Percentiles rank a stretch among this genome's conserved stretches.
These are phyloP conservation scores for Listronotus bonariensis DNA, from an alignment of 1,140 invertebrate genomes.

Conservation along the genomic window DNA sequence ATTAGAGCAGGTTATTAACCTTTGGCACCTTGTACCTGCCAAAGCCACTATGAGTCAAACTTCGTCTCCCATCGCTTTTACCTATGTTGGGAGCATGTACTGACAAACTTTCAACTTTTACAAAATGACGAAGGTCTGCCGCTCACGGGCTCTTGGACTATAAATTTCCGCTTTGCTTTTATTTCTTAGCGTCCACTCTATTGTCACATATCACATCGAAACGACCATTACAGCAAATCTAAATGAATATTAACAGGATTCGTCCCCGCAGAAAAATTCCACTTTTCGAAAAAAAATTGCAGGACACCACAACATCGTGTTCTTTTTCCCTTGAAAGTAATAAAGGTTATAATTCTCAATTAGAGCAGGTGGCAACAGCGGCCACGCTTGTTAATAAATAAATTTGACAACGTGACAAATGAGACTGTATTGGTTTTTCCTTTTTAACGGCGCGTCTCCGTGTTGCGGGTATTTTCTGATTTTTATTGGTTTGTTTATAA, in stretches of 20 bases:
- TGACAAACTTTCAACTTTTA: too few species aligned
- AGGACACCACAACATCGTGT: conserved; percentile 31
- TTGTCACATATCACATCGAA: not conserved
- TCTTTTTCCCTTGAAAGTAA: conserved; percentile 40
- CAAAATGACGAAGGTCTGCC: too few species aligned
- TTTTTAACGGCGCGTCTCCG: conserved; percentile 18
- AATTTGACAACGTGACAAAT: conserved; percentile 34
- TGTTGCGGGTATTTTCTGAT: conserved; percentile 9
- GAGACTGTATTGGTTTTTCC: conserved; percentile 25
- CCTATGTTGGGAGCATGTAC: too few species aligned
- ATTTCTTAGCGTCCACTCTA: too few species aligned
- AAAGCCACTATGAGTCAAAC: too few species aligned
- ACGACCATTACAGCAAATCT: conserved; percentile 21
- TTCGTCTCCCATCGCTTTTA: too few species aligned
- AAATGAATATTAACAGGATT: conserved; percentile 53
- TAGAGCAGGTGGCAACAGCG: conserved; percentile 41
- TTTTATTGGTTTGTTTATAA: conserved; percentile 7
- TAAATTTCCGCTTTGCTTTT: too few species aligned
- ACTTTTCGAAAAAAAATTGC: conserved; percentile 43
- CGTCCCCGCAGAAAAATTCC: conserved; percentile 49
- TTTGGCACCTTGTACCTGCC: too few species aligned
- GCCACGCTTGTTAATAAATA: conserved; percentile 50
- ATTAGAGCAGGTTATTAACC: conserved; percentile 45
- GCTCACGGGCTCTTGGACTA: too few species aligned
- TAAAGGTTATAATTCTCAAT: conserved; percentile 51